A percentile compares a stretch with the other conserved stretches of the same genome.
Conservation (phyloP, 2,888 invertebrate genomes). For the Lingula anatina region DNA sequence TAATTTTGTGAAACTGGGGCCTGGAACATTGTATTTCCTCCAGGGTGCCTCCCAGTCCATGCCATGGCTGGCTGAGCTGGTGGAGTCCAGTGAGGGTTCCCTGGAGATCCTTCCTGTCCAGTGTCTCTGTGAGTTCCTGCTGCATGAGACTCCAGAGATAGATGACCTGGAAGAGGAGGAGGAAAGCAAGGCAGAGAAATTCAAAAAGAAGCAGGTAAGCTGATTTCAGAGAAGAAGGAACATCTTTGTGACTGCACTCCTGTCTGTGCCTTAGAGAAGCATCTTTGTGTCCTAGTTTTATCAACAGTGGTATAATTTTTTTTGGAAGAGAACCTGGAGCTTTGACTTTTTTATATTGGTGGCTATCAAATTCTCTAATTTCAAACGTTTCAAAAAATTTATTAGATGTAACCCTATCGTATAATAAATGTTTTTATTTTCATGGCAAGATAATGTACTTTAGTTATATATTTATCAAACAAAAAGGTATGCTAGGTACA, state of each 20-base stretch:
- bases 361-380: too few relatives aligned
- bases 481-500: too few relatives aligned
- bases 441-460: too few relatives aligned
- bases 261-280: background rate
- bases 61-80: slow-evolving; percentile 94
- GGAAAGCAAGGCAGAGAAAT: slow-evolving; percentile 53
- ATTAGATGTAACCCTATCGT: too few relatives aligned
- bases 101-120: slow-evolving; percentile 91
- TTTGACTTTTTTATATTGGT: too few relatives aligned
- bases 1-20: too few relatives aligned
- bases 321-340: too few relatives aligned
- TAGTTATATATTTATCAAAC: too few relatives aligned
- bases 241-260: background rate
- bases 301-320: too few relatives aligned
- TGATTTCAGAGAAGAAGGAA: background rate
- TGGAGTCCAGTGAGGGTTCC: slow-evolving; percentile 85
- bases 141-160: slow-evolving; percentile 53
- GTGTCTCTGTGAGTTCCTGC: slow-evolving; percentile 91
- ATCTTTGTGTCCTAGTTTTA: background rate
- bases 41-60: slow-evolving; percentile 77
- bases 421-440: too few relatives aligned
- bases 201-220: slow-evolving; percentile 34
- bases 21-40: too few relatives aligned
- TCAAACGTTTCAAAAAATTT: too few relatives aligned
- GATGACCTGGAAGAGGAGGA: slow-evolving; percentile 56